Conservation (phyloP, 2,888 invertebrate genomes). For the Eilema sororculum region DNA sequence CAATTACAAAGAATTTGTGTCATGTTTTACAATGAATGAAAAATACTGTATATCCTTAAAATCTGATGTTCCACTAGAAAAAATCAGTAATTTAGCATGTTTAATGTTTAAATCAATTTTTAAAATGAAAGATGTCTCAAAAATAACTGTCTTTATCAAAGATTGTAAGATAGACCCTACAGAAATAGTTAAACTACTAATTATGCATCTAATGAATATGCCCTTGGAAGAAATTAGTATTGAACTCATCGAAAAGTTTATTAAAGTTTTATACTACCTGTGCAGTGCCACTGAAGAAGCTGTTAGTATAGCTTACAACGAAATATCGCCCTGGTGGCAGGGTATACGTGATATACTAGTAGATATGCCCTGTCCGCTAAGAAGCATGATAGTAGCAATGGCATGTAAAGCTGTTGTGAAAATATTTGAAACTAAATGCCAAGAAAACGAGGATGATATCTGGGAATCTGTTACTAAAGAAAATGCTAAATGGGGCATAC, state of each 20-base stretch:
- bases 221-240: conserved; percentile 81
- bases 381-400: conserved; percentile 93
- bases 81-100: conserved; percentile 69
- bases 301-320: conserved; percentile 89
- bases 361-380: conserved; percentile 91
- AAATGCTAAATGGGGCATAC: conserved; percentile 94
- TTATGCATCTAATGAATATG: conserved; percentile 91
- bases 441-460: conserved; percentile 86
- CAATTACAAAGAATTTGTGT: conserved; percentile 85
- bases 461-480: conserved; percentile 96
- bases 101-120: conserved; percentile 81
- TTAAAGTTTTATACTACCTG: conserved; percentile 88
- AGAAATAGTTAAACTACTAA: conserved; percentile 90
- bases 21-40: conserved; percentile 83
- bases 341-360: conserved; percentile 90
- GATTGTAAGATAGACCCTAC: conserved; percentile 81
- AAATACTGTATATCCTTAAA: conserved; percentile 64
- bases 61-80: conserved; percentile 66
- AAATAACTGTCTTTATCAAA: conserved; percentile 64
- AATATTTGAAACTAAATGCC: conserved; percentile 74
- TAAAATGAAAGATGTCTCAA: conserved; percentile 64
- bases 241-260: conserved; percentile 90
- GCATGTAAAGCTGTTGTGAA: conserved; percentile 92
- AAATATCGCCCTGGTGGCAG: conserved; percentile 94
- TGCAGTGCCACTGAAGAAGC: conserved; percentile 89